A percentile compares a stretch with the other conserved stretches of the same genome.
These are phyloP conservation scores for Sycophila sp. DNA, from an alignment of 1,140 invertebrate species.

Conservation along the genomic window DNA sequence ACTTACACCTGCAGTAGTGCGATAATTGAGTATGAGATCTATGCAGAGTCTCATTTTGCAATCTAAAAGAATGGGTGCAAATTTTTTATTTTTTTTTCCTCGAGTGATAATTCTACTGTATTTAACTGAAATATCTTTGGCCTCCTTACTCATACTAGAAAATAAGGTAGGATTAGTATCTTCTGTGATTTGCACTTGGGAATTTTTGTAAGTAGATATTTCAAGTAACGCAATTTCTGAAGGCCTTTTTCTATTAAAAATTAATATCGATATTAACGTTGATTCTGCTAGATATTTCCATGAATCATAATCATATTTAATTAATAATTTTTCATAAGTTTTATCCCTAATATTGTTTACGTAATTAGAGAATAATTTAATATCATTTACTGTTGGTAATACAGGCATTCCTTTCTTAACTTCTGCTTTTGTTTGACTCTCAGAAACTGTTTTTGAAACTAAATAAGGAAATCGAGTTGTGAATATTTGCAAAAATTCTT, in stretches of 20 bases:
- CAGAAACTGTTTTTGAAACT: neutral
- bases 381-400: neutral
- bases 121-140: neutral
- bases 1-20: neutral
- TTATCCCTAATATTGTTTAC: neutral
- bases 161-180: neutral
- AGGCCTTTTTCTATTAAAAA: conserved; percentile 1
- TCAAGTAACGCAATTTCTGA: neutral
- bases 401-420: neutral
- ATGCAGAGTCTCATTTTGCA: neutral
- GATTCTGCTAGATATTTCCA: neutral
- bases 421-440: neutral
- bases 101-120: neutral
- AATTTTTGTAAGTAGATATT: neutral
- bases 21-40: neutral
- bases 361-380: neutral
- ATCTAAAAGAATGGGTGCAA: neutral
- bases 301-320: neutral
- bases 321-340: neutral
- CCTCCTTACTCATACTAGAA: neutral
- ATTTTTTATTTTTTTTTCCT: neutral
- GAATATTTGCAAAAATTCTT: neutral
- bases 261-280: neutral
- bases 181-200: neutral
- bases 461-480: neutral